A percentile compares a stretch with the other conserved stretches of the same genome.
phyloP scores from a whole-genome alignment of 1,140 invertebrate genomes.

The Camponotus pennsylvanicus region DNA sequence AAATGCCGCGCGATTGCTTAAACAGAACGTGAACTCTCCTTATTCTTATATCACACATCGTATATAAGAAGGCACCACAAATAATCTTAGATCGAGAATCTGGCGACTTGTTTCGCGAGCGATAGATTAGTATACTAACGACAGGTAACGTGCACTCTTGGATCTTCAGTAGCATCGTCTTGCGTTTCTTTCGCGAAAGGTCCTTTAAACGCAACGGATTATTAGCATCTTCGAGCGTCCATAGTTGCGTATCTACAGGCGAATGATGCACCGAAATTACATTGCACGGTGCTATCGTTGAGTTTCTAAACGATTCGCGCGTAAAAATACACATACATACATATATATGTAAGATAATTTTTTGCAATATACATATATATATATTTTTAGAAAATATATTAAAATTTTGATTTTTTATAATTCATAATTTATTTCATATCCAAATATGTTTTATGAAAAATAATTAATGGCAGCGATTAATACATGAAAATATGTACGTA shows the following conservation, averaged over 20 bases:
- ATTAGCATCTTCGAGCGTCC: not conserved
- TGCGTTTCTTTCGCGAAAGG: not conserved
- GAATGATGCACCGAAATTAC: constrained; percentile 13
- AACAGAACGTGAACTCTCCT: constrained; percentile 64
- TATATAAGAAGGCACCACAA: constrained; percentile 79
- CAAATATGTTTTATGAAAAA: constrained; percentile 14
- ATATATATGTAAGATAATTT: not conserved
- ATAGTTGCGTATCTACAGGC: not conserved
- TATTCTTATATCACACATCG: constrained; percentile 78
- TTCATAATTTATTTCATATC: not conserved
- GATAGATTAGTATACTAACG: constrained; percentile 46
- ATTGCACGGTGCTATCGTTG: not conserved
- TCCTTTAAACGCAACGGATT: not conserved
- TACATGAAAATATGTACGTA: constrained; percentile 30
- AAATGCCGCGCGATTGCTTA: constrained; percentile 47
- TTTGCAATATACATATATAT: constrained; percentile 1
- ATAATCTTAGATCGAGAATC: constrained; percentile 64
- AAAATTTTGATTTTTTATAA: constrained; percentile 73
- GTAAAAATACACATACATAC: constrained; percentile 4
- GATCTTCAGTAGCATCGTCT: constrained; percentile 4
- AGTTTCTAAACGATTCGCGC: constrained; percentile 26
- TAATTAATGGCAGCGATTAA: constrained; percentile 16
- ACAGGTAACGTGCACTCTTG: constrained; percentile 32
- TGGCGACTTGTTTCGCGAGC: constrained; percentile 14
- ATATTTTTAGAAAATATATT: constrained; percentile 70